phyloP scores from a whole-genome alignment of 2,113 vertebrate genomes.

The Aegithalos caudatus region DNA sequence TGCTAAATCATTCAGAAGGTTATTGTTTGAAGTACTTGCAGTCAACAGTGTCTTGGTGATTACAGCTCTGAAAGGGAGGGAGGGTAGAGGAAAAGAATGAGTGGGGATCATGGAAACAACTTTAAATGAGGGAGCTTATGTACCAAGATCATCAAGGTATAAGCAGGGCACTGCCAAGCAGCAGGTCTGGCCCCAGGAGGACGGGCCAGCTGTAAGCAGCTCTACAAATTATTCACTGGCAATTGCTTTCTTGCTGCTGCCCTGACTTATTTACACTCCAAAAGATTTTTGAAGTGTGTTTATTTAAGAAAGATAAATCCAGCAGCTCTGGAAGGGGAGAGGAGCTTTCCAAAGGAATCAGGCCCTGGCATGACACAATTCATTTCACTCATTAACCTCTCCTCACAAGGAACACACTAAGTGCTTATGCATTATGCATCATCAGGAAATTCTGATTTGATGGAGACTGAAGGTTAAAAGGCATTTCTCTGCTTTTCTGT shows the following conservation, averaged over 20 bases:
- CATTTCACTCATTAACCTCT: background rate
- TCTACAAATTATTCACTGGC: slow-evolving; percentile 6
- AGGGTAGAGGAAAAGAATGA: background rate
- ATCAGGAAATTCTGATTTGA: background rate
- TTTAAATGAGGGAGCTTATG: background rate
- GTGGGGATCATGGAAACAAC: background rate
- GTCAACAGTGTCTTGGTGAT: background rate
- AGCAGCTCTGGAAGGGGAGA: background rate
- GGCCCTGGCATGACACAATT: background rate
- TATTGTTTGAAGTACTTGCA: slow-evolving; percentile 11
- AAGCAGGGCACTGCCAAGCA: background rate
- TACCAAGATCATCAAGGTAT: background rate
- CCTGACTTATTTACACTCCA: slow-evolving; percentile 39
- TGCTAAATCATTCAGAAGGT: slow-evolving; percentile 47
- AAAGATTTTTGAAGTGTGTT: slow-evolving; percentile 58
- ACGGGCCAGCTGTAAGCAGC: background rate
- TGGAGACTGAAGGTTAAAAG: background rate
- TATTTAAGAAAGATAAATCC: slow-evolving; percentile 37
- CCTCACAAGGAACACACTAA: background rate
- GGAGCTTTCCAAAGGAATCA: background rate
- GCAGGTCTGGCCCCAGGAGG: slow-evolving; percentile 2
- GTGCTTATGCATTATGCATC: background rate
- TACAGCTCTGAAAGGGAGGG: background rate
- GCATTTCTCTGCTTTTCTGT: background rate
- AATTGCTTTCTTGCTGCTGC: slow-evolving; percentile 29